phyloP scores from a whole-genome alignment of 2,113 vertebrate species.

The Oreochromis niloticus region DNA sequence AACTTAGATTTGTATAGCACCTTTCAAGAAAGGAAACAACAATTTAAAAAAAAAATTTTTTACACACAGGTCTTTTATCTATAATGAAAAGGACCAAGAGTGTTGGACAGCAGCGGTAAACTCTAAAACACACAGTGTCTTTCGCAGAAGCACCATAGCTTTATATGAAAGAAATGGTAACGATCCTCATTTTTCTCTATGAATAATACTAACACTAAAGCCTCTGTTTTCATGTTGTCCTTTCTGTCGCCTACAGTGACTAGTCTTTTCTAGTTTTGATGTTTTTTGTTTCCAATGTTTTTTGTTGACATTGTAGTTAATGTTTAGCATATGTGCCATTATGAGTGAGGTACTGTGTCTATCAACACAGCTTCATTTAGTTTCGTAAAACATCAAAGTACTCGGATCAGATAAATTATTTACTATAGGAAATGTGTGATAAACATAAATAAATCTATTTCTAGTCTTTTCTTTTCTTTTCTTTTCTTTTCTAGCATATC shows the following conservation, averaged over 20 bases:
- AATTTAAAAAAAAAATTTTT: neutral
- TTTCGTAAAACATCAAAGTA: neutral
- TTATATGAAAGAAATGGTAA: slow-evolving; percentile 69
- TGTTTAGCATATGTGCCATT: neutral
- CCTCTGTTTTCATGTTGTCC: neutral
- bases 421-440: too few species aligned
- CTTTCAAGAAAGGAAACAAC: too few species aligned
- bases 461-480: neutral
- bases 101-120: slow-evolving; percentile 63
- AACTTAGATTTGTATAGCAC: too few species aligned
- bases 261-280: neutral
- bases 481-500: slow-evolving; percentile 47
- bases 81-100: slow-evolving; percentile 69
- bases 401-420: too few species aligned
- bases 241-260: neutral
- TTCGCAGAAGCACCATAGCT: slow-evolving; percentile 46
- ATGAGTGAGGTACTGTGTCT: neutral
- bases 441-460: too few species aligned
- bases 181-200: neutral
- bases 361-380: neutral
- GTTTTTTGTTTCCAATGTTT: neutral
- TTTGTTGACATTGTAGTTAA: neutral
- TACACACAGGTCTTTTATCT: slow-evolving; percentile 63
- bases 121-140: slow-evolving; percentile 58
- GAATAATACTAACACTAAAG: neutral